Percentiles rank a stretch among this genome's conserved stretches.
Evolutionary conservation across 1,140 invertebrate genomes (phyloP).

Genomic region (Coptotermes formosanus): DNA sequence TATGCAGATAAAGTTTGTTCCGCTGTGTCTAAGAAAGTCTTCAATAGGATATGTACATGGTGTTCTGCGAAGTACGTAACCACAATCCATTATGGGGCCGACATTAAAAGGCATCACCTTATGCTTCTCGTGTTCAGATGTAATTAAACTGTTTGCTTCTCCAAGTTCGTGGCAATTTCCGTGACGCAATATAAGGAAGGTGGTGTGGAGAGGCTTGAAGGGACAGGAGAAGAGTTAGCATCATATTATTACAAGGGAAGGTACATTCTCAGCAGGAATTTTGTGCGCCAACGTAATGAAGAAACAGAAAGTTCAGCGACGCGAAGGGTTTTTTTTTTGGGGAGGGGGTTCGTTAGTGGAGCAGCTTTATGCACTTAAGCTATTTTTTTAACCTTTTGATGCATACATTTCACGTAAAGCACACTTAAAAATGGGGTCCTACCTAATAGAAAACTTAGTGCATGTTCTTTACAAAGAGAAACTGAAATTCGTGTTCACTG

Average conservation of each 20-base stretch:
- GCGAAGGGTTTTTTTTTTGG: too few relatives aligned
- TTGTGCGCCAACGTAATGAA: neutral
- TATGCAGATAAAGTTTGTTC: neutral
- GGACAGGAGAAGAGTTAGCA: neutral
- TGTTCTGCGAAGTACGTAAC: neutral
- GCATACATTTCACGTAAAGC: too few relatives aligned
- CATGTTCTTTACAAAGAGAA: too few relatives aligned
- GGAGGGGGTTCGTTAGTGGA: too few relatives aligned
- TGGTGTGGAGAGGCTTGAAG: neutral
- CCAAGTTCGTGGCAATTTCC: constrained; percentile 26
- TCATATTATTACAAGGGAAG: constrained; percentile 25
- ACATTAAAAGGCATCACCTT: neutral
- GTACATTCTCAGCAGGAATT: neutral
- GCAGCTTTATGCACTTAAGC: too few relatives aligned
- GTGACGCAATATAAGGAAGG: constrained; percentile 22
- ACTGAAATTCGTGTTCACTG: too few relatives aligned
- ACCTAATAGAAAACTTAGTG: too few relatives aligned
- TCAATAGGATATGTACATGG: neutral
- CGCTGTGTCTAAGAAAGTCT: neutral
- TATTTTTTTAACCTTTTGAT: too few relatives aligned
- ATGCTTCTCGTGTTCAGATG: neutral
- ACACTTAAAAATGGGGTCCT: too few relatives aligned
- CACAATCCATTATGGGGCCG: neutral
- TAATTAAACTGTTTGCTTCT: constrained; percentile 24
- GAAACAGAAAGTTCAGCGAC: too few relatives aligned